Evolutionary conservation across 2,888 invertebrate genomes (phyloP), one percentile per base, ranked within the genome.

Genomic region (Trachelus stipa): DNA sequence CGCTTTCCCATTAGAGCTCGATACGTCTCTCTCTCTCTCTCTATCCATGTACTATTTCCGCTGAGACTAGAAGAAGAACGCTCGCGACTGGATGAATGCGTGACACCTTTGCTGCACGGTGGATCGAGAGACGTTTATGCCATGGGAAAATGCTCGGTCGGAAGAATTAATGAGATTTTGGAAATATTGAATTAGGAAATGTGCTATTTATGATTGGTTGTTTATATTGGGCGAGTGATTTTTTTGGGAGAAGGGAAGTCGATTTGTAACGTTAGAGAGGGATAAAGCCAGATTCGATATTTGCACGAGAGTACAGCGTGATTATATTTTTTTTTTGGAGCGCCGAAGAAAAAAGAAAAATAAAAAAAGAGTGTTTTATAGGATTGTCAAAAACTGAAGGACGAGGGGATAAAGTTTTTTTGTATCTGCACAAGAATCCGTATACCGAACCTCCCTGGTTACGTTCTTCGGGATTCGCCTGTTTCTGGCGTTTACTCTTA

Each of bases 401-500:
- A 15, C 40, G 23, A 56, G 40, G 23, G 23, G 15, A 56, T 23
- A 56, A 56, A 40, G 9, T 23, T 56, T 9, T 40, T 40, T 15
- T 15, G 6, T 15, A 56, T 15, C 23, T 2, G 9, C 9, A 23
- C 40, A 56, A 56, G 23, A 56, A 56, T 40, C 15, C 40, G 6
- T 40, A 15, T 56, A 23, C 40, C 40, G 40, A 56, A 56, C 23
- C 33, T 30, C 40, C 74, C 11, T 23, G 30, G 30, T 9, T 35
- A 9, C 40, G 56, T 35, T 31, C 79, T 75, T 40, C 77, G 30
- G 75, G 77, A 75, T 76, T 75, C 74, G 81, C 77, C 83, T 86
- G 86, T 77, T 77, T 73, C 69, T 86, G 86, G 84, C 86, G 76
- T 86, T 85, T 81, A 82, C 86, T 79, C 85, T 85, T 84, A 81